These are phyloP conservation scores for Willowsia nigromaculata DNA, from an alignment of 2,888 invertebrate species.

Conservation along the genomic window DNA sequence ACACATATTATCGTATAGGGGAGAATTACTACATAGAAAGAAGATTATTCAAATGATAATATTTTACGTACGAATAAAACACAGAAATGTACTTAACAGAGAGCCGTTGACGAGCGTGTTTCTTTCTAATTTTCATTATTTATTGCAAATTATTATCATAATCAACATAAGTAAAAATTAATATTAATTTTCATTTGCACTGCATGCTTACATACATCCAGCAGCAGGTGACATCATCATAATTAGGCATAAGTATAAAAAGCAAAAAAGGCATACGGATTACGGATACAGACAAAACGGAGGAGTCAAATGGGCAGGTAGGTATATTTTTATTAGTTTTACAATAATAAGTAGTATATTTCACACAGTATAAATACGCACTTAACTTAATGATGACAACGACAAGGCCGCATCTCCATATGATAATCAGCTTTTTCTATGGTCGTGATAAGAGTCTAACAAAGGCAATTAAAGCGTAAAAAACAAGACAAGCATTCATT, in stretches of 20 bases:
- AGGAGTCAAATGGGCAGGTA: not conserved
- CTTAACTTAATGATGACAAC: slow-evolving; percentile 46
- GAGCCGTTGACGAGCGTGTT: not conserved
- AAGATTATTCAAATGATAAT: slow-evolving; percentile 10
- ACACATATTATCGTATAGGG: not conserved
- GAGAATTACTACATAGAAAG: not conserved
- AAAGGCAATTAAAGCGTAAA: slow-evolving; percentile 61
- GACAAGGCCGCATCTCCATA: slow-evolving; percentile 39
- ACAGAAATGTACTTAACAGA: not conserved
- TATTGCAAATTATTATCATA: slow-evolving; percentile 45
- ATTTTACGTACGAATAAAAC: slow-evolving; percentile 3
- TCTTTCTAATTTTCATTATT: slow-evolving; percentile 21
- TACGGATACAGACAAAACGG: no score
- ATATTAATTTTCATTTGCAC: slow-evolving; percentile 41
- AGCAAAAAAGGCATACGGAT: not conserved
- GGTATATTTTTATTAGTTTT: not conserved
- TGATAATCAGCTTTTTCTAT: slow-evolving; percentile 43
- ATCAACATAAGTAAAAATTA: slow-evolving; percentile 46
- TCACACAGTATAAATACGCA: not conserved
- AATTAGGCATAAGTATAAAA: not conserved
- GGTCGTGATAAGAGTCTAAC: slow-evolving; percentile 46
- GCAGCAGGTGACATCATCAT: slow-evolving; percentile 42
- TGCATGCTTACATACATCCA: not conserved
- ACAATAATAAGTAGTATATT: no score
- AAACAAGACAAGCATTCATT: slow-evolving; percentile 59